phyloP scores from a whole-genome alignment of 2,888 invertebrate genomes.

The Thalpophila matura region DNA sequence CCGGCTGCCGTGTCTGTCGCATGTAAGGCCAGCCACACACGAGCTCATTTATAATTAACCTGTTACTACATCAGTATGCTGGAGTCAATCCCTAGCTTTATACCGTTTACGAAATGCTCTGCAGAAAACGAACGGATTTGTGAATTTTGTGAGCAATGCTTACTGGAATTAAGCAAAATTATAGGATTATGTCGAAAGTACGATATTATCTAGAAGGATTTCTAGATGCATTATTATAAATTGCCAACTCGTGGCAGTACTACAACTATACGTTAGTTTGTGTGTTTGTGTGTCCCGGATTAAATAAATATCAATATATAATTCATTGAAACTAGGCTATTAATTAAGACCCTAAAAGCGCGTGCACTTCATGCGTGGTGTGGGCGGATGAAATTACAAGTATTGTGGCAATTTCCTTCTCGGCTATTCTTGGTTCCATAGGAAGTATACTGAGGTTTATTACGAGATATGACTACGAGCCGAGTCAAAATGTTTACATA shows the following conservation, averaged over 20 bases:
- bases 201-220: background rate
- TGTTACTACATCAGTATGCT: constrained; percentile 54
- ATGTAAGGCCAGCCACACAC: constrained; percentile 59
- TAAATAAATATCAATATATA: no score
- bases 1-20: constrained; percentile 49
- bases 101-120: constrained; percentile 39
- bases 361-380: no score
- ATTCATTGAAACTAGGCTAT: no score
- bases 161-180: background rate
- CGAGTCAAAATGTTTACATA: constrained; percentile 18
- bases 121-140: constrained; percentile 28
- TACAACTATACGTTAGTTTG: no score
- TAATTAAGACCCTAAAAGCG: no score
- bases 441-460: no score
- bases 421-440: no score
- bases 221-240: background rate
- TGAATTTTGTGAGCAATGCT: constrained; percentile 28
- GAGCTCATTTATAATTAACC: constrained; percentile 67
- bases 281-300: no score
- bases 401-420: no score
- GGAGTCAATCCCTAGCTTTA: constrained; percentile 46
- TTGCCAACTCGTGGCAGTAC: no score
- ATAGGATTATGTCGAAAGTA: background rate
- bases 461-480: no score
- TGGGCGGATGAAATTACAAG: no score